phyloP scores from a whole-genome alignment of 2,888 invertebrate species.

The Heterodera filipjevi region DNA sequence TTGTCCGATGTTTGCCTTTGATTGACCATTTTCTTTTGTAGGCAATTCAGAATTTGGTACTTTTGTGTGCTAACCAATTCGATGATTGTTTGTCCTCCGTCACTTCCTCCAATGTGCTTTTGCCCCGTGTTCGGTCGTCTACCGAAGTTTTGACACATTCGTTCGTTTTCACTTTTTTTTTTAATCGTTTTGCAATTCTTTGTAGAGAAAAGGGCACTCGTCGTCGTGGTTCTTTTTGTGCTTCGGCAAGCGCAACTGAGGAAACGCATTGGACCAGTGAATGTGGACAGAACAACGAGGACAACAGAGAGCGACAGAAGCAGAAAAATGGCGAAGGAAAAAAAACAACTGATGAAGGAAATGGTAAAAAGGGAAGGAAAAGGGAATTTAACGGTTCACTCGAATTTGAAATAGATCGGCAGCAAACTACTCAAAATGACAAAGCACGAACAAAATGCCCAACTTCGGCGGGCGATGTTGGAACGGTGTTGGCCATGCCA shows the following conservation, averaged over 20 bases:
- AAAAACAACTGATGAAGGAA: not conserved
- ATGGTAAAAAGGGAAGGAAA: not conserved
- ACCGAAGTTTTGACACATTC: not conserved
- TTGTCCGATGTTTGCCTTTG: too few species aligned
- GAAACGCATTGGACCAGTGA: not conserved
- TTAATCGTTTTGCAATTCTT: not conserved
- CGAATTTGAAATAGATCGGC: not conserved
- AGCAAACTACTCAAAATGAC: not conserved
- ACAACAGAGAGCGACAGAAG: not conserved
- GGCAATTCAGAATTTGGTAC: slow-evolving; percentile 22
- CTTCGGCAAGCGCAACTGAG: not conserved
- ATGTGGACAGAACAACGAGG: not conserved
- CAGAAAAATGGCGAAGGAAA: not conserved
- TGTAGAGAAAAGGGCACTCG: not conserved
- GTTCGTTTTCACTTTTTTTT: not conserved
- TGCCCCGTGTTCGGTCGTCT: not conserved
- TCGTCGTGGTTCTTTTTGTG: slow-evolving; percentile 6
- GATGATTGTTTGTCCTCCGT: not conserved
- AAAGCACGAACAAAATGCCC: not conserved
- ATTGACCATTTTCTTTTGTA: slow-evolving; percentile 12
- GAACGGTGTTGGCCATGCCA: slow-evolving; percentile 67
- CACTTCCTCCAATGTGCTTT: not conserved
- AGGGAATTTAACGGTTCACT: not conserved
- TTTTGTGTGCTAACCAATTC: slow-evolving; percentile 1
- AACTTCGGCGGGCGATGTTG: not conserved